A percentile compares a stretch with the other conserved stretches of the same genome.
These are phyloP conservation scores for Plotosus lineatus DNA, from an alignment of 2,113 vertebrate species.

Conservation along the genomic window DNA sequence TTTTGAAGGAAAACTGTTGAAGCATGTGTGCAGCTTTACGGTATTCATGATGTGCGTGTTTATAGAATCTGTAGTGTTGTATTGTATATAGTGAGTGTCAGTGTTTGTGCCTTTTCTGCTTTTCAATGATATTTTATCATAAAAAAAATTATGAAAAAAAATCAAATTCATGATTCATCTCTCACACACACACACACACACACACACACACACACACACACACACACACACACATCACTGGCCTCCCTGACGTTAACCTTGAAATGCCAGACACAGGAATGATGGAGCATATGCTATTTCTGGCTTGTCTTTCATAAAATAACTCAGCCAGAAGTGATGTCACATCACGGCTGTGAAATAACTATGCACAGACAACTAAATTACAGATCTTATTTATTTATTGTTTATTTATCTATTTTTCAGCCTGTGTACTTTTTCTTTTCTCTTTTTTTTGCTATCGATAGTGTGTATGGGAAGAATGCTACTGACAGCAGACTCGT, in stretches of 20 bases:
- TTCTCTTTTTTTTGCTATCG: neutral
- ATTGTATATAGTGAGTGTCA: neutral
- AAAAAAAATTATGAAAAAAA: no score
- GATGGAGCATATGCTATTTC: constrained; percentile 2
- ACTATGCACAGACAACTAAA: neutral
- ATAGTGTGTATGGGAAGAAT: neutral
- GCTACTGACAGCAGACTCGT: neutral
- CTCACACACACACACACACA: no score
- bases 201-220: no score
- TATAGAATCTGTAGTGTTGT: neutral
- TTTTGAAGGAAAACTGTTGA: neutral
- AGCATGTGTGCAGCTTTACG: neutral
- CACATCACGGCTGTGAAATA: neutral
- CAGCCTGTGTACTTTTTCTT: neutral
- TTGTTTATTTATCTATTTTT: no score
- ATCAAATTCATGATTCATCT: no score
- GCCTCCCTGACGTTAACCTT: neutral
- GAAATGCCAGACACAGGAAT: neutral
- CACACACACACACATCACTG: neutral
- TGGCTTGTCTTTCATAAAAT: neutral
- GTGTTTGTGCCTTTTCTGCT: neutral
- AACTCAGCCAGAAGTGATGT: neutral
- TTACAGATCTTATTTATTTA: neutral
- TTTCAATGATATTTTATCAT: neutral
- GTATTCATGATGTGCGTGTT: neutral